Evolutionary conservation across 2,113 vertebrate genomes (phyloP), one percentile per base, ranked within the genome.

Genomic region (Callorhinus ursinus): DNA sequence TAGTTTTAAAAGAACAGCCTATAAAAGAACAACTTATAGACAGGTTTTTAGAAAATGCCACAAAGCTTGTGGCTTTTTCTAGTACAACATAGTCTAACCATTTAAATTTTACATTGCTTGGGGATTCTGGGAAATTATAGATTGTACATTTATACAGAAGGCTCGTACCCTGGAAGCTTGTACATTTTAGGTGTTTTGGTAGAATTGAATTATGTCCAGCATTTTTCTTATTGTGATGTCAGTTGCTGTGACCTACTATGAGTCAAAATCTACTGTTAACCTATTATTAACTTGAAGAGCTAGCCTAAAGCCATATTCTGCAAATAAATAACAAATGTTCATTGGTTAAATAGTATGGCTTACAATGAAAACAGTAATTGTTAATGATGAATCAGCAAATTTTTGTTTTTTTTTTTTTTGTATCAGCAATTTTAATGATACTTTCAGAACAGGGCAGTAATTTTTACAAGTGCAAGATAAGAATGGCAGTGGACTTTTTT

Each of bases 1-100:
- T 89, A 61, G 36, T 42, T 92, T 95, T 91, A 74, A 81, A 76
- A 91, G 39, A 96, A 93, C n/a, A 94, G 46, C 13, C 67, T 59
- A 92, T 15, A 67, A 76, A 63, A 90, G 49, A 96, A 91, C 49
- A 93, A 59, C 15, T 86, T 59, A 86, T 9, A 76, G 57, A 90
- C 21, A 88, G 18, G 28, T 53, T 74, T 86, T 93, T 69, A 88
- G 76, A 93, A 91, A 57, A 71, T 79, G 85, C 77, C 72, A 51
- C 51, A 90, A 89, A 86, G 14, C 49, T n/a, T 92, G 7, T 72
- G 7, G 3, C 67, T 84, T 83, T 90, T 91, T 83, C 42, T 65
- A 53, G 36, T 88, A 26, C 59, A 79, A 55, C 4, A 80, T 61
- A 49, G 49, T 82, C 91, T 77, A 94, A 92, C 36, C 42, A 90